Base-by-base conservation (phyloP, 2,113 vertebrate genomes). In the Vombatus ursinus region DNA sequence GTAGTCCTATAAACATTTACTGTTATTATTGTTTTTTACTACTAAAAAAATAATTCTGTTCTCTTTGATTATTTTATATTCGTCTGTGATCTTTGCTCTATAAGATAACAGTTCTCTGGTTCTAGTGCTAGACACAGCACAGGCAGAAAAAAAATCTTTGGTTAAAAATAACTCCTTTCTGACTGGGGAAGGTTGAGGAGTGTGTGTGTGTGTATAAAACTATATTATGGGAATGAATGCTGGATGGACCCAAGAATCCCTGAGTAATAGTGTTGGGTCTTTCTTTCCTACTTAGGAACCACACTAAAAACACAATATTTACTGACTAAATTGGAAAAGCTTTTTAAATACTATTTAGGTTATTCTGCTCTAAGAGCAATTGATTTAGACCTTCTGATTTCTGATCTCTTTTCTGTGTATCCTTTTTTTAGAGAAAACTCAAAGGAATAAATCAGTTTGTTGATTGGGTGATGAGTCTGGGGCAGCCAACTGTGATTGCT, bases 381-480 rank as follows among this genome's bases (percentile, higher is more conserved):
- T 68, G 31, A 68, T 68, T 68, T 68, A 37, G 61, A 68, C 26
- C 26, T 57, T 26, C 26, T 57, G 25, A 12, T 91, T 94, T 92
- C 26, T 92, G 94, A 89, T n/a, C 23, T 22, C 8, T 47, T 91
- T 53, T 68, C 61, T 77, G 0, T 91, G 68, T 91, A 54, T 44
- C 68, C 50, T 94, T 91, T 95, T 84, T 84, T 96, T 95, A 89
- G n/a, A 44, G 91, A 90, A 92, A 37, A 1, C 51, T 94, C 61
- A 68, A 37, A 14, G 37, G 90, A 77, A 51, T 54, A 68, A 95
- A 52, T 90, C 31, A 96, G 28, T 89, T 93, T 52, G 91, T 23
- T 24, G 89, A 93, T 53, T 93, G 37, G 90, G 48, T 44, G 37
- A 53, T 47, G 48, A 23, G 2, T 94, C 51, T 89, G 23, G n/a